Evolutionary conservation across 2,888 invertebrate species (phyloP).

Genomic region (Tenthredo mesomela): DNA sequence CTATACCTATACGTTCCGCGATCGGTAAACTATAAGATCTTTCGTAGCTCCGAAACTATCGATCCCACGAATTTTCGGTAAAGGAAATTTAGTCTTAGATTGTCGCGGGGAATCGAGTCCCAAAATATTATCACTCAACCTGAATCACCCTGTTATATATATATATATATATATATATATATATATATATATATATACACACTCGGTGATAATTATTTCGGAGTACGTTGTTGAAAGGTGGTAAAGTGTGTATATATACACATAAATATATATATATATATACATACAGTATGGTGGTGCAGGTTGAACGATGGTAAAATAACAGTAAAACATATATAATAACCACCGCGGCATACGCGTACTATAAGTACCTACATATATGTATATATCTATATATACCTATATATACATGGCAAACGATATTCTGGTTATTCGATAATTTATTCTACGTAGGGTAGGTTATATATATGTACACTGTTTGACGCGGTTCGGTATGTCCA

Average conservation of each 20-base stretch:
- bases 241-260: neutral
- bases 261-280: neutral
- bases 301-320: neutral
- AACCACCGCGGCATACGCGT: neutral
- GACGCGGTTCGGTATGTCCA: slow-evolving; percentile 64
- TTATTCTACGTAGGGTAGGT: slow-evolving; percentile 7
- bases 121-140: too few relatives aligned
- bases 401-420: neutral
- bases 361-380: neutral
- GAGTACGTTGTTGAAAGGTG: neutral
- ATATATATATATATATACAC: neutral
- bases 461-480: slow-evolving; percentile 57
- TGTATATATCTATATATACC: neutral
- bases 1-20: too few relatives aligned
- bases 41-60: too few relatives aligned
- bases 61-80: too few relatives aligned
- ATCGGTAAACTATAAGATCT: too few relatives aligned
- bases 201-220: neutral
- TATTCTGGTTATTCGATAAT: slow-evolving; percentile 20
- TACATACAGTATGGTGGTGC: neutral
- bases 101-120: too few relatives aligned
- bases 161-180: neutral
- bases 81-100: too few relatives aligned
- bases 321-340: slow-evolving; percentile 12
- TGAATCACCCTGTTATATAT: too few relatives aligned